Base-by-base conservation (phyloP, 1,140 invertebrate species). In the Periplaneta americana region DNA sequence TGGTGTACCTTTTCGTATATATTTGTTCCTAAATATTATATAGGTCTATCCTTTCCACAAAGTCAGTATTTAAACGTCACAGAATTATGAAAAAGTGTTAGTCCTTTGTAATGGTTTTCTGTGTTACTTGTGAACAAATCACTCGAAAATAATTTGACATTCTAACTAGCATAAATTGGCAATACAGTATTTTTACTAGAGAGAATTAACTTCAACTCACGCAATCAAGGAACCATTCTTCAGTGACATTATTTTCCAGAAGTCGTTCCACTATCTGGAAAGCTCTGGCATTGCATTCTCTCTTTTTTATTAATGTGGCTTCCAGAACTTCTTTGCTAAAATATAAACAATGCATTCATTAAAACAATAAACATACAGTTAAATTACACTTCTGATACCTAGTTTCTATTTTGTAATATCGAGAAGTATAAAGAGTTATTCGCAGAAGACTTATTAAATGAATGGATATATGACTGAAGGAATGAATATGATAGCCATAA, bases 211-310 rank as follows among this genome's bases (percentile, higher is more conserved):
- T n/a, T n/a, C 11, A 4, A 28, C 85, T 88, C 87, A 92, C 92
- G 86, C 89, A 88, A 66, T 87, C 66, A 10, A 92, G 78, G 48
- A 93, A 87, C 86, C 88, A 89, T 0, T 87, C 75, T 78, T 86
- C 83, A 31, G 88, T 83, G 39, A 92, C 86, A 32, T 85, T 78
- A 18, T 89, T 87, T 86, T 95, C 93, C 31, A 94, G 83, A 28
- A 94, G 88, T 34, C 87, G 87, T 84, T 93, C 90, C 0, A 95
- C 93, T 83, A 94, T 92, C 36, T 84, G 82, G 83, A 93, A 89
- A n/a, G 93, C 93, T 86, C 89, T 90, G 10, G 89, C 87, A 83
- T 94, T 92, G 74, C 92, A 93, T 85, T 93, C 89, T 74, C 90
- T 91, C 86, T 94, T 94, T 83, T 93, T 94, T 57, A 89, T 85